Percentiles rank a stretch among this genome's conserved stretches.
Evolutionary conservation across 2,888 invertebrate species (phyloP).

Genomic region (Carterocephalus palaemon): DNA sequence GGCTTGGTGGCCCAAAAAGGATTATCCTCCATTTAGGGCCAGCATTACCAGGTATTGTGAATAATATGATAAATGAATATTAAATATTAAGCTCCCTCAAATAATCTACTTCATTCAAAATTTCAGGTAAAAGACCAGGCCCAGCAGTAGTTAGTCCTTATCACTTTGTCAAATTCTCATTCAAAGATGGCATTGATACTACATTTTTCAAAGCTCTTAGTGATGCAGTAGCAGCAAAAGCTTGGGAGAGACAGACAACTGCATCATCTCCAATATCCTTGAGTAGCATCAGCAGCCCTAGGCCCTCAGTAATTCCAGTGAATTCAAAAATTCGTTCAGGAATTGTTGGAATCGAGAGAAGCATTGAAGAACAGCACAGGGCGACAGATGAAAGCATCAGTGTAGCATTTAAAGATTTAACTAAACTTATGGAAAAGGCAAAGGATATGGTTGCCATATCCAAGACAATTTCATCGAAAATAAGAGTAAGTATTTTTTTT

Average conservation of each 20-base stretch:
- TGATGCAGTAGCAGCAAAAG: conserved; percentile 80
- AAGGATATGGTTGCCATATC: conserved; percentile 98
- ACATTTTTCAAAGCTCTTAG: conserved; percentile 81
- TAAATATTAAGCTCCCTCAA: conserved; percentile 2
- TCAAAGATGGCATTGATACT: conserved; percentile 87
- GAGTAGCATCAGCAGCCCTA: conserved; percentile 41
- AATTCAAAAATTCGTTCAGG: conserved; percentile 88
- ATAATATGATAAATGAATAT: background rate
- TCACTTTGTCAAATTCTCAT: conserved; percentile 90
- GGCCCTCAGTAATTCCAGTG: conserved; percentile 48
- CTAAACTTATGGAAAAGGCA: conserved; percentile 95
- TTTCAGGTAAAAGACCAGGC: conserved; percentile 83
- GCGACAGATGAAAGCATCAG: conserved; percentile 95
- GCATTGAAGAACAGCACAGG: conserved; percentile 92
- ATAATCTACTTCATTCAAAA: background rate
- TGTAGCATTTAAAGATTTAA: conserved; percentile 96
- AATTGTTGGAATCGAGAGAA: conserved; percentile 97
- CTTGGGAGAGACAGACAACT: conserved; percentile 79
- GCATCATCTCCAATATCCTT: conserved; percentile 38
- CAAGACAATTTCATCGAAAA: conserved; percentile 93
- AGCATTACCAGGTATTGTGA: conserved; percentile 74
- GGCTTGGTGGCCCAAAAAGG: conserved; percentile 89
- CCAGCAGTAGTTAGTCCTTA: conserved; percentile 85
- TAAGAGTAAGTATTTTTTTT: conserved; percentile 78
- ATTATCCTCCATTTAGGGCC: conserved; percentile 87